phyloP scores from a whole-genome alignment of 2,113 vertebrate species.

The Ceyx margarethae region DNA sequence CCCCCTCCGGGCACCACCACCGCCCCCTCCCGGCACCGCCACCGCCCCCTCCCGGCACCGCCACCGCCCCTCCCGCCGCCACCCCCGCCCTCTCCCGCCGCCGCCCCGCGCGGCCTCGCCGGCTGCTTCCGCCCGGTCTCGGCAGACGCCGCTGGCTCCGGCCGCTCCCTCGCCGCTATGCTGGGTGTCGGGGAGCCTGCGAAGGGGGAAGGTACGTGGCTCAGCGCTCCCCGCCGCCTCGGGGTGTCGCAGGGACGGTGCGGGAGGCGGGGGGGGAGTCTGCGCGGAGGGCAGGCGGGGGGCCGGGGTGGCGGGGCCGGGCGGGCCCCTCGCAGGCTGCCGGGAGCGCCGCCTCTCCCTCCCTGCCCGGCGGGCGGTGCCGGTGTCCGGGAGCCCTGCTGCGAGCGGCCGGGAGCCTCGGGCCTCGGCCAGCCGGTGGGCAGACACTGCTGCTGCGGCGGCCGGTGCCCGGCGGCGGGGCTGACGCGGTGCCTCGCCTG shows the following conservation, averaged over 20 bases:
- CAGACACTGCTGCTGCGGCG: neutral
- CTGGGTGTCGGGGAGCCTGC: neutral
- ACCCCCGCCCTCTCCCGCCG: neutral
- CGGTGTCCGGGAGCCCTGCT: neutral
- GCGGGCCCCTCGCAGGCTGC: neutral
- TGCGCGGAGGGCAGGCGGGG: neutral
- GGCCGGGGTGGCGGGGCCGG: neutral
- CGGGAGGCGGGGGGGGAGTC: neutral
- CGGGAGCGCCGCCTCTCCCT: neutral
- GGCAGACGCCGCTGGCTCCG: neutral
- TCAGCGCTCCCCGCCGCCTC: neutral
- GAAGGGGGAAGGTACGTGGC: slow-evolving; percentile 24
- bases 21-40: too few relatives aligned
- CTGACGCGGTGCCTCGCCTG: neutral
- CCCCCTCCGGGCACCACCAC: neutral
- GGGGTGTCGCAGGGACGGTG: neutral
- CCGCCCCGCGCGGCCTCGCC: neutral
- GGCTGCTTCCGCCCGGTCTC: neutral
- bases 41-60: neutral
- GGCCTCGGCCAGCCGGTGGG: neutral
- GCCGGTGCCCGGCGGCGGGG: neutral
- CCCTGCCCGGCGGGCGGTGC: neutral
- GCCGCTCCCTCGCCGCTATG: neutral
- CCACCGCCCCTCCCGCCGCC: neutral
- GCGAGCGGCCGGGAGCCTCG: neutral